phyloP scores from a whole-genome alignment of 2,113 vertebrate genomes.

The Tragelaphus buxtoni region DNA sequence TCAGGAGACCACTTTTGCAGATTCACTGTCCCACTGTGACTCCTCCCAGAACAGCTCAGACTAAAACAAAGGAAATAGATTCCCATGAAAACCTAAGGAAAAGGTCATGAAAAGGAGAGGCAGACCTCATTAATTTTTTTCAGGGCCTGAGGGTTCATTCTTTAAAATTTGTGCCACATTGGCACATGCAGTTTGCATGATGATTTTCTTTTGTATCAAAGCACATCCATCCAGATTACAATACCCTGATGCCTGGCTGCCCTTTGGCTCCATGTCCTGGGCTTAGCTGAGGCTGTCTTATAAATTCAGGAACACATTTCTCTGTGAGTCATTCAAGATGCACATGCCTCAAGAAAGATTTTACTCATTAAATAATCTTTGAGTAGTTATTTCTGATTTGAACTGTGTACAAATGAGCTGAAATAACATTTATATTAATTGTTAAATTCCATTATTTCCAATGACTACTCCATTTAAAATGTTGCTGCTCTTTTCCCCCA shows the following conservation, averaged over 20 bases:
- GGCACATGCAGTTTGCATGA: constrained; percentile 36
- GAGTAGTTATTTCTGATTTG: neutral
- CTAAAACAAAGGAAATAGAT: constrained; percentile 72
- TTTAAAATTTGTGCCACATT: constrained; percentile 63
- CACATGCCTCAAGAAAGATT: neutral
- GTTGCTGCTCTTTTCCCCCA: neutral
- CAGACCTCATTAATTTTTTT: constrained; percentile 72
- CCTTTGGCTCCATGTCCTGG: neutral
- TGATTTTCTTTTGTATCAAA: constrained; percentile 53
- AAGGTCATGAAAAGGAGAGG: constrained; percentile 70
- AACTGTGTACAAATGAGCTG: neutral
- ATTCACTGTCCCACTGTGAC: constrained; percentile 46
- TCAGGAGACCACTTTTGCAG: neutral
- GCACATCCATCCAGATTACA: neutral
- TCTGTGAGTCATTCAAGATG: neutral
- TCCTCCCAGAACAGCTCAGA: constrained; percentile 34
- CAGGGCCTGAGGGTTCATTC: constrained; percentile 71
- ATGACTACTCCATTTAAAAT: neutral
- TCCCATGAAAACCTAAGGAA: constrained; percentile 64
- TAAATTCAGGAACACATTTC: neutral
- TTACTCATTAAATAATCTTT: neutral
- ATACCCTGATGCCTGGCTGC: neutral
- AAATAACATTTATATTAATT: neutral
- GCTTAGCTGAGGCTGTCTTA: neutral
- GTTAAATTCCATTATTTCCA: neutral